A percentile compares a stretch with the other conserved stretches of the same genome.
These are phyloP conservation scores for Microcebus griseorufus DNA, from an alignment of 2,113 vertebrate species.

Conservation along the genomic window DNA sequence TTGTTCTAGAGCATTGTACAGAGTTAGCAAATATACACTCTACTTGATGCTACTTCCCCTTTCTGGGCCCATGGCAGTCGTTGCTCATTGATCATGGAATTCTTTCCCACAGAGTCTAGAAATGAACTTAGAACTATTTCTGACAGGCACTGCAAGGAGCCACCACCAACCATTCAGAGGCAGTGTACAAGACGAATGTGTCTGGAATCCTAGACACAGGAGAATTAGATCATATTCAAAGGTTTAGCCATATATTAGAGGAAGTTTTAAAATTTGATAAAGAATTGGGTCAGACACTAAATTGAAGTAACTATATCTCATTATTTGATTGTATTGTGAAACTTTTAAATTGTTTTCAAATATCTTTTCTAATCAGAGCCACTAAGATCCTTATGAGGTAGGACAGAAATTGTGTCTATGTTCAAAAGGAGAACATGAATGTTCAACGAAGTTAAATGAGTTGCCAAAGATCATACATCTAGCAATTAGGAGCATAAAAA, in stretches of 20 bases:
- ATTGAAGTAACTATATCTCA: constrained; percentile 45
- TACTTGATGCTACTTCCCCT: background rate
- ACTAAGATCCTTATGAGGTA: background rate
- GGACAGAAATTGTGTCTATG: background rate
- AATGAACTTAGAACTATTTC: constrained; percentile 18
- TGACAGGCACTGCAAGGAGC: background rate
- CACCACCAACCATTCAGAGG: background rate
- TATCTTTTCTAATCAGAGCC: constrained; percentile 55
- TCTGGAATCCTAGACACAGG: background rate
- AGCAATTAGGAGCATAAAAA: constrained; percentile 27
- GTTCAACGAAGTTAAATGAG: constrained; percentile 41
- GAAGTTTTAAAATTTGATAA: constrained; percentile 16
- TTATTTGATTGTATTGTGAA: constrained; percentile 57
- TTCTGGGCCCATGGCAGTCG: background rate
- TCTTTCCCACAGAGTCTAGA: background rate
- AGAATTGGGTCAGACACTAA: constrained; percentile 39
- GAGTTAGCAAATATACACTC: background rate
- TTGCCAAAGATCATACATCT: constrained; percentile 7
- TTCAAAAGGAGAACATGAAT: constrained; percentile 51
- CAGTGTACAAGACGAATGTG: background rate
- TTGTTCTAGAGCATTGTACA: background rate
- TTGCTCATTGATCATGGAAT: background rate
- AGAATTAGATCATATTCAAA: background rate
- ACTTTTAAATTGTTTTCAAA: constrained; percentile 30
- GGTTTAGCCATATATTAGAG: background rate